Base-by-base conservation (phyloP, 2,888 invertebrate species). In the Eilema depressum region DNA sequence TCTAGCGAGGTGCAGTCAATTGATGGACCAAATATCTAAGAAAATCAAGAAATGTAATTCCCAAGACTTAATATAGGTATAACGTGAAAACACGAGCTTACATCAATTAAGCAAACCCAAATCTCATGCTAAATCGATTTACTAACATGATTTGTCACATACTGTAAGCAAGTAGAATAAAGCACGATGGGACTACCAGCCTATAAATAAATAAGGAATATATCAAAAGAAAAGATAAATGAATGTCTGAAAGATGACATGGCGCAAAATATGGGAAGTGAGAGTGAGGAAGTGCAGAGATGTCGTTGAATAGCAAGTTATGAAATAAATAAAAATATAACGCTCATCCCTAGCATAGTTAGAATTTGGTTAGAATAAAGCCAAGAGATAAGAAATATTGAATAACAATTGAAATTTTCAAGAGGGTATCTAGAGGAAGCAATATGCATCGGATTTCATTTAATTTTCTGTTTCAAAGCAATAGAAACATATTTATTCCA, bases 401-500 rank as follows among this genome's bases (percentile, higher is more conserved):
- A 47, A 47, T n/a, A n/a, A 7, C 47, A n/a, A 63, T 47, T 64
- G 41, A 26, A 64, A 26, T 64, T 64, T 63, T 12, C 47, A n/a
- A 17, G 4, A 3, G 23, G 25, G 30, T 30, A 62, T 23, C 63
- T 37, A 25, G 2, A 11, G 41, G 11, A 63, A 63, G 26, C 41
- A 63, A 41, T 63, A 17, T 20, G 10, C 63, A 20, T 20, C 17
- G 26, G 30, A n/a, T 78, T 79, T 73, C 74, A 75, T 73, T 70
- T 68, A 76, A 81, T 66, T 67, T 66, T 20, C 47, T 56, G 60
- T 69, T 63, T 69, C 20, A 71, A 67, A 71, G 71, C 17, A 59
- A 68, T 37, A 62, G 59, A 63, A 59, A 60, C 57, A 70, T 70
- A 64, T 80, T 78, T 78, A 80, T 73, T 67, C 71, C 68, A 73